Conservation (phyloP, 2,113 vertebrate genomes). For the Ochotona princeps region DNA sequence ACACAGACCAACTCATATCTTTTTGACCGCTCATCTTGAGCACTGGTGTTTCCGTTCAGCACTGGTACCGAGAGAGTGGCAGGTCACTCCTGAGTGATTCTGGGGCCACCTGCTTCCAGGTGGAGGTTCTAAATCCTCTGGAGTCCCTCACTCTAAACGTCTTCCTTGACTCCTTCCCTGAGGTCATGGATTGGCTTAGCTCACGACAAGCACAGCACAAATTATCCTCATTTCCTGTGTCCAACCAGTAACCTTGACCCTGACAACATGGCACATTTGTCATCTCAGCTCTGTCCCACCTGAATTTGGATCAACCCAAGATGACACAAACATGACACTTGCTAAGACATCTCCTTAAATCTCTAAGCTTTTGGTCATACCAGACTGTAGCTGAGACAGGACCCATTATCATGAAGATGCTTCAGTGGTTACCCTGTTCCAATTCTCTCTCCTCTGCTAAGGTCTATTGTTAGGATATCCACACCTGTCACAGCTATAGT, state of each 20-base stretch:
- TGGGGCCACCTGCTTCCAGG: not conserved
- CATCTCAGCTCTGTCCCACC: not conserved
- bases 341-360: not conserved
- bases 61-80: not conserved
- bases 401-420: not conserved
- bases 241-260: no score
- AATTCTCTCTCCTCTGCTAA: fast-evolving
- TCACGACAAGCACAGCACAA: no score
- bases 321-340: no score
- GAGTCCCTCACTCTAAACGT: fast-evolving
- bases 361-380: not conserved
- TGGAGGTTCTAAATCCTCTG: no score
- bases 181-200: no score
- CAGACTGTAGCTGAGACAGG: not conserved
- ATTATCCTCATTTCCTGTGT: no score
- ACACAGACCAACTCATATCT: not conserved
- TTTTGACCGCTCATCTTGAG: not conserved
- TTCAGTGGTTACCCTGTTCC: fast-evolving
- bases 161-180: not conserved
- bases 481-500: not conserved
- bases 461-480: not conserved
- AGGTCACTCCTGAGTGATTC: not conserved
- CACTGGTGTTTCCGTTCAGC: not conserved
- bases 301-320: not conserved
- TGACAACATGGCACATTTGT: not conserved